These are phyloP conservation scores for Cyrtodaria siliqua DNA, from an alignment of 2,888 invertebrate genomes.

Conservation along the genomic window DNA sequence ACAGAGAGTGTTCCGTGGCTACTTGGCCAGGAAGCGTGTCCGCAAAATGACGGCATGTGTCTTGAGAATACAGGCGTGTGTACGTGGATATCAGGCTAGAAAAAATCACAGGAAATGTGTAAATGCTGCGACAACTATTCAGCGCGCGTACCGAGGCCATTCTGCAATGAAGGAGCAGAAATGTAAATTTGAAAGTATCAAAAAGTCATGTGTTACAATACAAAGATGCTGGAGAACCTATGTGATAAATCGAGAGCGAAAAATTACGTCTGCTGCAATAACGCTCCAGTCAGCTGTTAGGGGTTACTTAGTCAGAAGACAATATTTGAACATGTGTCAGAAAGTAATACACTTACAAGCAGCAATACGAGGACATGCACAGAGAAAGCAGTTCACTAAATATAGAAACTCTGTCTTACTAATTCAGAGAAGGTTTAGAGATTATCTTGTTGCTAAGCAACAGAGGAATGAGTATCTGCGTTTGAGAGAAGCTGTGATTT, in stretches of 20 bases:
- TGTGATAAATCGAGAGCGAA: conserved; percentile 12
- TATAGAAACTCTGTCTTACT: conserved; percentile 53
- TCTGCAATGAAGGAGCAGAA: conserved; percentile 32
- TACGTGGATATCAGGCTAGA: conserved; percentile 36
- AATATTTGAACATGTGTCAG: conserved; percentile 16
- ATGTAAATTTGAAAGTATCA: conserved; percentile 13
- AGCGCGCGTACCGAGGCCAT: conserved; percentile 56
- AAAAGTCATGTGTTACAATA: conserved; percentile 42
- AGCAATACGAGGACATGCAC: conserved; percentile 39
- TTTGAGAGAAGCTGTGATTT: conserved; percentile 24
- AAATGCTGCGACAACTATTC: conserved; percentile 55
- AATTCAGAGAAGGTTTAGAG: conserved; percentile 31
- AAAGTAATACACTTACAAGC: conserved; percentile 62
- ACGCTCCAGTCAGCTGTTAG: conserved; percentile 55
- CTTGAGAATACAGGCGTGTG: conserved; percentile 61
- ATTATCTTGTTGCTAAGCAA: conserved; percentile 8
- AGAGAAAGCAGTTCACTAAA: conserved; percentile 13
- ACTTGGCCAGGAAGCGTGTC: conserved; percentile 33
- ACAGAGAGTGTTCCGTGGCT: conserved; percentile 56
- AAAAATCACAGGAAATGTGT: conserved; percentile 26
- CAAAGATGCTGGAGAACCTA: conserved; percentile 60
- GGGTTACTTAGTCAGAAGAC: conserved; percentile 29
- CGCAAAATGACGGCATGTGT: conserved; percentile 45
- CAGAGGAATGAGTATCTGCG: conserved; percentile 19
- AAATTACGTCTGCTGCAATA: conserved; percentile 43